Conservation (phyloP, 1,140 invertebrate species). For the Coelopa frigida region DNA sequence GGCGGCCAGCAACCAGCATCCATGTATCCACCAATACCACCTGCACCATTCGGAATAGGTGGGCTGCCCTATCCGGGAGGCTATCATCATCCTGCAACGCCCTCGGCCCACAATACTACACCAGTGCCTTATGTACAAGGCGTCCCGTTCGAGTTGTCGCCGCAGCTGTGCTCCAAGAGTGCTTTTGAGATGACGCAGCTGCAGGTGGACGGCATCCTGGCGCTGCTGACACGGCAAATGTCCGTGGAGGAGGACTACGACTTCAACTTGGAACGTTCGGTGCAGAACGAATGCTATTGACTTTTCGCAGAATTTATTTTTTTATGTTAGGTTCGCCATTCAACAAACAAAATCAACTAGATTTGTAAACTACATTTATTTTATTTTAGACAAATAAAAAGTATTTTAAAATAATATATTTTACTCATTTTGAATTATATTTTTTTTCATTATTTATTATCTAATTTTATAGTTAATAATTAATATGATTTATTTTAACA, state of each 20-base stretch:
- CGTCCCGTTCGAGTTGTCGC: slow-evolving; percentile 38
- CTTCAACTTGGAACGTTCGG: slow-evolving; percentile 33
- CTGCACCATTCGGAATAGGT: slow-evolving; percentile 10
- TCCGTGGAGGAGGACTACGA: slow-evolving; percentile 34
- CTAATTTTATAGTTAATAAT: too few species aligned
- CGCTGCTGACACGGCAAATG: slow-evolving; percentile 34
- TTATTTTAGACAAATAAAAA: too few species aligned
- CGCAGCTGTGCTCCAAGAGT: slow-evolving; percentile 25
- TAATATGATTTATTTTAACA: too few species aligned
- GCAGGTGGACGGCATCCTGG: slow-evolving; percentile 36
- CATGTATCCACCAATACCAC: slow-evolving; percentile 36
- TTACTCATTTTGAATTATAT: too few species aligned
- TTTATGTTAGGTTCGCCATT: too few species aligned
- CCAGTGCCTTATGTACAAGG: slow-evolving; percentile 35
- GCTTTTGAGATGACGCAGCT: slow-evolving; percentile 24
- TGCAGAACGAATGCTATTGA: slow-evolving; percentile 36
- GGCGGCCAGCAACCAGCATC: neutral
- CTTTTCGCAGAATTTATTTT: too few species aligned
- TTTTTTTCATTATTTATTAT: too few species aligned
- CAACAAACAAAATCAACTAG: too few species aligned
- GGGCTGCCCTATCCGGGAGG: slow-evolving; percentile 24
- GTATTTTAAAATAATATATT: too few species aligned
- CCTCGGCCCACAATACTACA: slow-evolving; percentile 1
- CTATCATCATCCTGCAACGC: neutral
- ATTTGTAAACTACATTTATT: too few species aligned